phyloP scores from a whole-genome alignment of 2,797 vertebrate genomes.

The Typhlichthys eigenmanni region DNA sequence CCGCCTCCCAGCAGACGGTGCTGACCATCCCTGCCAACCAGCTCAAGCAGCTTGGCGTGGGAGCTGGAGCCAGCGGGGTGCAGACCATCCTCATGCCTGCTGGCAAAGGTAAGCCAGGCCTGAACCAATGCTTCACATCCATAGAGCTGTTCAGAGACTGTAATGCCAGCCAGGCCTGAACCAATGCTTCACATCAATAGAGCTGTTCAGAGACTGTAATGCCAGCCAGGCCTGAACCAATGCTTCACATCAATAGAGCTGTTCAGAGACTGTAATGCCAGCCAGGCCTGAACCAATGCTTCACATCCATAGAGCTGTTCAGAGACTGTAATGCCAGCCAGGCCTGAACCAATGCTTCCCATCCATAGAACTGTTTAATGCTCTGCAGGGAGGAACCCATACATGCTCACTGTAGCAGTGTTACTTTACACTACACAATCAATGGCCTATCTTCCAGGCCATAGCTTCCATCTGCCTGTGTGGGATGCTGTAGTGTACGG shows the following conservation, averaged over 20 bases:
- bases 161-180: neutral
- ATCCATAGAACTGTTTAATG: neutral
- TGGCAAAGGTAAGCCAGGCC: constrained; percentile 84
- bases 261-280: neutral
- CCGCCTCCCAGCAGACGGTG: constrained; percentile 90
- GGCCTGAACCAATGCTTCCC: neutral
- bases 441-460: constrained; percentile 11
- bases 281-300: constrained; percentile 9
- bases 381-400: neutral
- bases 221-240: neutral
- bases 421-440: neutral
- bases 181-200: neutral
- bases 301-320: neutral
- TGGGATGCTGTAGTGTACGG: constrained; percentile 12
- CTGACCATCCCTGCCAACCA: constrained; percentile 92
- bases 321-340: neutral
- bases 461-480: constrained; percentile 26
- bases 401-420: neutral
- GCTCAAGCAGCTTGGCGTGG: constrained; percentile 90
- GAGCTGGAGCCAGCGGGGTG: constrained; percentile 80
- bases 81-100: constrained; percentile 95
- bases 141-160: neutral
- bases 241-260: neutral
- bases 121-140: neutral
- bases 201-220: too few relatives aligned